phyloP scores from a whole-genome alignment of 2,888 invertebrate genomes.

The Chymomyza amoena region DNA sequence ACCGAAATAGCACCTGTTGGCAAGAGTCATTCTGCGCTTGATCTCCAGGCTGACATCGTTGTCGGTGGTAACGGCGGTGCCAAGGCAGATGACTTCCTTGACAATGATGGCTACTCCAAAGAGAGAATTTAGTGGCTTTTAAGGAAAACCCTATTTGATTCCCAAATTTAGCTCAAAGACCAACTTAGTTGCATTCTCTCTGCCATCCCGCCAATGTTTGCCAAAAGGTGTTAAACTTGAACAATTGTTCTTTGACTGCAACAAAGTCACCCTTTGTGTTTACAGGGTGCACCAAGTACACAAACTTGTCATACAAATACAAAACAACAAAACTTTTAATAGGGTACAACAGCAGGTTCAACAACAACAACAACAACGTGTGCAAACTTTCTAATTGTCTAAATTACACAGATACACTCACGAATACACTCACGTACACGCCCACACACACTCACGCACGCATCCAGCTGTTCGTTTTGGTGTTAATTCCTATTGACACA shows the following conservation, averaged over 20 bases:
- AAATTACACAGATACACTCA: slow-evolving; percentile 40
- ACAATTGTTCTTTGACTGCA: slow-evolving; percentile 36
- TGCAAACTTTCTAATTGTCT: slow-evolving; percentile 64
- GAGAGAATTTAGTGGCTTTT: too few species aligned
- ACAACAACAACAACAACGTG: slow-evolving; percentile 32
- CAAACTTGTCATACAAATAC: slow-evolving; percentile 61
- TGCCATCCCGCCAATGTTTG: slow-evolving; percentile 10
- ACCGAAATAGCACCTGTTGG: too few species aligned
- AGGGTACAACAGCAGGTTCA: slow-evolving; percentile 7
- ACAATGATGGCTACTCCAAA: too few species aligned
- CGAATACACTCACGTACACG: background rate
- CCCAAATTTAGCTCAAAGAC: too few species aligned
- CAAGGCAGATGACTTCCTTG: too few species aligned
- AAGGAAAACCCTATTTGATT: too few species aligned
- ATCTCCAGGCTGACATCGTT: too few species aligned
- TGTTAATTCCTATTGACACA: slow-evolving; percentile 58
- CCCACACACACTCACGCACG: slow-evolving; percentile 34
- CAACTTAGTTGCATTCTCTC: background rate
- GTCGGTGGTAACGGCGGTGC: too few species aligned
- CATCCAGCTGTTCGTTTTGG: slow-evolving; percentile 36
- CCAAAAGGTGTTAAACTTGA: slow-evolving; percentile 41
- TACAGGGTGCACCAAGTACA: background rate
- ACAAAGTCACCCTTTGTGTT: slow-evolving; percentile 1
- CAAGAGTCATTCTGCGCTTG: too few species aligned
- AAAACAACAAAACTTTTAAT: slow-evolving; percentile 32